phyloP scores from a whole-genome alignment of 92 coral and sea anemone species.

The Diadumene lineata region DNA sequence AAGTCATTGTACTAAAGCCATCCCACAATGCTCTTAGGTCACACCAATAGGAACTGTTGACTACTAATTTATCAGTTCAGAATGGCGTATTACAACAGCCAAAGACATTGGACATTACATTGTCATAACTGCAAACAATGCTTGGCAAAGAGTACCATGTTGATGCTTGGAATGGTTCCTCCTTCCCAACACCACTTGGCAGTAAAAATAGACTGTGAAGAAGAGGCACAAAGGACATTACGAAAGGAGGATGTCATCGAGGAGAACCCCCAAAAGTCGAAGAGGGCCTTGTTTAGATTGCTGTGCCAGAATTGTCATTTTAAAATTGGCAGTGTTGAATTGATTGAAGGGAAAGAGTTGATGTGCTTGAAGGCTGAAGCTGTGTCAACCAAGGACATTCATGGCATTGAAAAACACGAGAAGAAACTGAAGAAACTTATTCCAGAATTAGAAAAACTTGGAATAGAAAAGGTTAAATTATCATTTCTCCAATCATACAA shows the following conservation, averaged over 20 bases:
- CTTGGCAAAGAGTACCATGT: constrained; percentile 50
- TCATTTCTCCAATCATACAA: neutral
- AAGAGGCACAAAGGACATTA: constrained; percentile 42
- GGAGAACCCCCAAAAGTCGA: constrained; percentile 49
- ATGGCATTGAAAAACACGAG: constrained; percentile 46
- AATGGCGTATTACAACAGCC: constrained; percentile 34
- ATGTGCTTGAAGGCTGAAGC: constrained; percentile 82
- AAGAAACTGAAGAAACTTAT: constrained; percentile 58
- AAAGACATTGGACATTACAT: constrained; percentile 33
- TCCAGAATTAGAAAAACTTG: constrained; percentile 41
- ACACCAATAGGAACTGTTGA: neutral
- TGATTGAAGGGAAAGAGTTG: constrained; percentile 53
- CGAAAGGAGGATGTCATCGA: constrained; percentile 58
- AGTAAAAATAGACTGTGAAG: constrained; percentile 49
- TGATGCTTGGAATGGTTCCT: constrained; percentile 72
- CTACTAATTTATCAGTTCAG: neutral
- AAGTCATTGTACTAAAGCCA: no score
- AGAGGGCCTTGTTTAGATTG: constrained; percentile 61
- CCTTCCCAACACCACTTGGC: constrained; percentile 81
- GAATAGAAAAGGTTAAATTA: constrained; percentile 70
- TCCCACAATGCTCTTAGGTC: neutral
- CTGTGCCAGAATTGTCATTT: constrained; percentile 67
- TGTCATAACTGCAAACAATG: constrained; percentile 60
- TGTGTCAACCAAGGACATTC: constrained; percentile 39
- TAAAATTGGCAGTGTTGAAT: constrained; percentile 57